Evolutionary conservation across 2,888 invertebrate genomes (phyloP).

Genomic region (Glaucopsyche alexis): DNA sequence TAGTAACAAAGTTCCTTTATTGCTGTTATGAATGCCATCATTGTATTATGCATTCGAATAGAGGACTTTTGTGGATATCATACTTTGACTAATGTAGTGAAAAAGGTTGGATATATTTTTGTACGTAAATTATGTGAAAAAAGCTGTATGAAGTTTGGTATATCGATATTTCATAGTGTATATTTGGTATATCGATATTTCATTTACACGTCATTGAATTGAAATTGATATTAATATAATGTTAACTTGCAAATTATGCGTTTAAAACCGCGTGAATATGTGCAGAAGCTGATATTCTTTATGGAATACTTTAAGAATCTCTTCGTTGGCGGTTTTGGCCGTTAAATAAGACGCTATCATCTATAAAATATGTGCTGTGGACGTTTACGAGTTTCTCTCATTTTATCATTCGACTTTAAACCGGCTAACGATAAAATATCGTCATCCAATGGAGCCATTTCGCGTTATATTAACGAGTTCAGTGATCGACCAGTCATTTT

Average conservation of each 20-base stretch:
- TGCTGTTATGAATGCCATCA: conserved; percentile 17
- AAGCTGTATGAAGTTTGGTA: too few relatives aligned
- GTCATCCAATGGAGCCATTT: neutral
- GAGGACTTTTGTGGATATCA: neutral
- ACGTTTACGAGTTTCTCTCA: conserved; percentile 23
- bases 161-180: too few relatives aligned
- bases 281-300: neutral
- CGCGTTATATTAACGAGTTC: neutral
- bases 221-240: too few relatives aligned
- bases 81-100: neutral
- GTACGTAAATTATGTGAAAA: too few relatives aligned
- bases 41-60: conserved; percentile 1
- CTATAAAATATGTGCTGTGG: conserved; percentile 7
- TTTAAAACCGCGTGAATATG: neutral
- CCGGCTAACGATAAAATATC: neutral
- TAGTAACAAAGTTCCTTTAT: neutral
- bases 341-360: neutral
- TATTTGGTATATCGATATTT: too few relatives aligned
- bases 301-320: neutral
- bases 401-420: conserved; percentile 21
- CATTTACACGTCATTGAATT: too few relatives aligned
- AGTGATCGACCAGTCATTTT: neutral
- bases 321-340: neutral
- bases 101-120: neutral
- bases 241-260: too few relatives aligned